Conservation (phyloP, 2,113 vertebrate species). For the Ophiodon elongatus region DNA sequence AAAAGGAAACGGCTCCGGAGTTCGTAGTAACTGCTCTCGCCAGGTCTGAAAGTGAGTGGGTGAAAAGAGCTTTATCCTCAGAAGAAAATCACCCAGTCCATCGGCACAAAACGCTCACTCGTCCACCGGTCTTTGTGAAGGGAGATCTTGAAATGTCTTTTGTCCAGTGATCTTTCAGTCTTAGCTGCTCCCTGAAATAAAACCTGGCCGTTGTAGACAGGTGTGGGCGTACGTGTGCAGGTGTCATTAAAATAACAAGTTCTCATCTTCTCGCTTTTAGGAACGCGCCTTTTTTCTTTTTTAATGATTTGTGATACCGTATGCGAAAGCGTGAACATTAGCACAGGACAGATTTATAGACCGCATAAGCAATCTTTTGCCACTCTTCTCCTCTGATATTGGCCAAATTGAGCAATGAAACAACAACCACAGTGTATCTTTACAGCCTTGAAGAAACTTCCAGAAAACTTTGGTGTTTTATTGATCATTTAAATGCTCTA, state of each 20-base stretch:
- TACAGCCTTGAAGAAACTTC: background rate
- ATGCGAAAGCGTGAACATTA: slow-evolving; percentile 1
- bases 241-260: slow-evolving; percentile 23
- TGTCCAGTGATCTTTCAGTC: slow-evolving; percentile 11
- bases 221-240: slow-evolving; percentile 14
- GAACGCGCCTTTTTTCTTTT: slow-evolving; percentile 9
- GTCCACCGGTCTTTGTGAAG: background rate
- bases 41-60: background rate
- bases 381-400: background rate
- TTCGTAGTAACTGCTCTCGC: background rate
- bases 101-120: slow-evolving; percentile 16
- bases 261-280: slow-evolving; percentile 9
- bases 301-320: background rate
- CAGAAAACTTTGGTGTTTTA: background rate
- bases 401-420: background rate
- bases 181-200: slow-evolving; percentile 22
- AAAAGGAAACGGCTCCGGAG: background rate
- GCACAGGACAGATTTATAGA: background rate
- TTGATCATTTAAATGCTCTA: background rate
- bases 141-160: slow-evolving; percentile 16
- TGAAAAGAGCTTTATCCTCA: background rate
- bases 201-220: slow-evolving; percentile 7
- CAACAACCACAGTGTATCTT: background rate
- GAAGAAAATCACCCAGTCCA: slow-evolving; percentile 4
- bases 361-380: background rate